Evolutionary conservation across 2,888 invertebrate species (phyloP).

Genomic region (Heliconius cydno): DNA sequence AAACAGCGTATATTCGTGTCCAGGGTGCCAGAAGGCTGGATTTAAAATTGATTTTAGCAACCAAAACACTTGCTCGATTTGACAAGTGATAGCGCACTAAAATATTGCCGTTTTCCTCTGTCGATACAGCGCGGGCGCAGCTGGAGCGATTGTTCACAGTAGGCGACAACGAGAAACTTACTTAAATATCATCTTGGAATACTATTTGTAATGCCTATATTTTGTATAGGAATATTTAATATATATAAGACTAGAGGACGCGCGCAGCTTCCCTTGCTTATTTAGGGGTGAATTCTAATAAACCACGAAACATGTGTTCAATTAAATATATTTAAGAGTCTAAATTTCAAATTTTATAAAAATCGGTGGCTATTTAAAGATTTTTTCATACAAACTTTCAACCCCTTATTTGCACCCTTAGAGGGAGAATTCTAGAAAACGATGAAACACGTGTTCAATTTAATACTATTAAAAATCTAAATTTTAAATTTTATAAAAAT

Average conservation of each 20-base stretch:
- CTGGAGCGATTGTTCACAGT: constrained; percentile 60
- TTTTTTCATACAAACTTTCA: too few species aligned
- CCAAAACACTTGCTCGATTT: constrained; percentile 80
- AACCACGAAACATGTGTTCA: too few species aligned
- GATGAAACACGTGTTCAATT: too few species aligned
- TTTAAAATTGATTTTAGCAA: constrained; percentile 77
- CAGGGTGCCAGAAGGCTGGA: constrained; percentile 63
- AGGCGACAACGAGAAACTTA: constrained; percentile 43
- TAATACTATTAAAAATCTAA: too few species aligned
- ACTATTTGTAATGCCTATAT: constrained; percentile 4
- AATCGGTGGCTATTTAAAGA: too few species aligned
- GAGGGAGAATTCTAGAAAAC: too few species aligned
- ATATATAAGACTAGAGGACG: not conserved
- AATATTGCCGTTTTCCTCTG: constrained; percentile 63
- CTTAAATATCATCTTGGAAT: constrained; percentile 28
- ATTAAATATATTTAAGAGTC: too few species aligned
- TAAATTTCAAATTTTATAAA: too few species aligned
- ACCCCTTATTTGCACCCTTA: too few species aligned
- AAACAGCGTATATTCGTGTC: constrained; percentile 67
- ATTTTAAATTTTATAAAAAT: too few species aligned
- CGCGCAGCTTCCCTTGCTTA: too few species aligned
- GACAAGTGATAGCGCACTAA: constrained; percentile 78
- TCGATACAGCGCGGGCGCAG: constrained; percentile 64
- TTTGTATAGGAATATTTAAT: not conserved
- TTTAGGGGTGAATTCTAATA: too few species aligned